phyloP scores from a whole-genome alignment of 2,888 invertebrate genomes.

The Epinotia demarniana region DNA sequence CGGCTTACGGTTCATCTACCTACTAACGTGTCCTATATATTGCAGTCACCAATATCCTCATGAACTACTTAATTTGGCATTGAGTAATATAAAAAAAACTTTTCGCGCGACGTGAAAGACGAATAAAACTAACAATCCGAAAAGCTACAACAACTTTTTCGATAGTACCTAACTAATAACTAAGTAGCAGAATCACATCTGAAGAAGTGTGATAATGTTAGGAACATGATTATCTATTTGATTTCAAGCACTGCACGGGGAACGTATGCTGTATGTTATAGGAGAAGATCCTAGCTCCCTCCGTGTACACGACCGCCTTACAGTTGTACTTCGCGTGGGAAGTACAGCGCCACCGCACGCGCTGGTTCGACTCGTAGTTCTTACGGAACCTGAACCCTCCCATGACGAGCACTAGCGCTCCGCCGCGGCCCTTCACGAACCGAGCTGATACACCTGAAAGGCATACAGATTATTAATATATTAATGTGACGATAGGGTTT shows the following conservation, averaged over 20 bases:
- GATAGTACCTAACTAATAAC: no score
- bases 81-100: no score
- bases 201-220: neutral
- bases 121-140: no score
- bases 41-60: no score
- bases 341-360: slow-evolving; percentile 56
- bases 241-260: slow-evolving; percentile 11
- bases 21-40: no score
- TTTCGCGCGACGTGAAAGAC: no score
- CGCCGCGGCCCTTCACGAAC: slow-evolving; percentile 49
- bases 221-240: neutral
- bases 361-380: slow-evolving; percentile 34
- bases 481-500: neutral
- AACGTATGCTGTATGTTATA: slow-evolving; percentile 35
- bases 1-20: no score
- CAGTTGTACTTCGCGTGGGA: slow-evolving; percentile 55
- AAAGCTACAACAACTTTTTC: no score
- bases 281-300: slow-evolving; percentile 43
- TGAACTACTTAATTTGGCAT: no score
- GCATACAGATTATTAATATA: neutral
- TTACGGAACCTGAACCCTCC: slow-evolving; percentile 51
- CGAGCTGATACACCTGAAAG: slow-evolving; percentile 46
- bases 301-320: slow-evolving; percentile 54
- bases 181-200: no score
- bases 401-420: slow-evolving; percentile 43